Conservation (phyloP, 1,140 invertebrate genomes). For the Zophobas morio region DNA sequence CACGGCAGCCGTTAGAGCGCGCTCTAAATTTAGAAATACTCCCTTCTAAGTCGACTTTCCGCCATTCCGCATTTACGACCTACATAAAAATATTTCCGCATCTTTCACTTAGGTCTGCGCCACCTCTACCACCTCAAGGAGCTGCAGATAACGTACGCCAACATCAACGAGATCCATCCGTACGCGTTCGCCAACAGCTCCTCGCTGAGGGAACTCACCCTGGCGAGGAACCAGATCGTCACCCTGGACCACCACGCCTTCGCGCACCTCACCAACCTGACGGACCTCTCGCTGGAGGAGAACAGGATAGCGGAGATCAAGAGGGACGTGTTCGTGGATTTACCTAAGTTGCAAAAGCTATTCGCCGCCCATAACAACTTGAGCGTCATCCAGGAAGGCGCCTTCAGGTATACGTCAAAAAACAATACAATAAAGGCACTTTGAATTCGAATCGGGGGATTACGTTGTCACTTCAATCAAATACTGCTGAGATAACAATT, state of each 20-base stretch:
- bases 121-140: slow-evolving; percentile 76
- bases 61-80: too few species aligned
- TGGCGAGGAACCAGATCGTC: slow-evolving; percentile 79
- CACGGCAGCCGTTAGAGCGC: too few species aligned
- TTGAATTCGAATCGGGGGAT: too few species aligned
- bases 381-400: slow-evolving; percentile 72
- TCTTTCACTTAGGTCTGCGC: slow-evolving; percentile 65
- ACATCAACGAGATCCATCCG: slow-evolving; percentile 76
- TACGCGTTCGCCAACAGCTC: slow-evolving; percentile 81
- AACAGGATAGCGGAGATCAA: slow-evolving; percentile 75
- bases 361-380: slow-evolving; percentile 74
- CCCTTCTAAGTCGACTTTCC: too few species aligned
- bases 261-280: slow-evolving; percentile 71
- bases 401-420: slow-evolving; percentile 66
- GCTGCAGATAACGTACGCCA: slow-evolving; percentile 80
- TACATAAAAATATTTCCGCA: background rate
- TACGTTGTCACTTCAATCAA: too few species aligned
- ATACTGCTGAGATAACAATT: too few species aligned
- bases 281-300: slow-evolving; percentile 72
- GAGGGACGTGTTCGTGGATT: slow-evolving; percentile 73
- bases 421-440: too few species aligned
- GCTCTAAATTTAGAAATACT: too few species aligned
- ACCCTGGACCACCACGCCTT: slow-evolving; percentile 77
- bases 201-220: slow-evolving; percentile 75
- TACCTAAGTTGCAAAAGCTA: slow-evolving; percentile 72